phyloP scores from a whole-genome alignment of 1,140 invertebrate species.

The Notospermus geniculatus region DNA sequence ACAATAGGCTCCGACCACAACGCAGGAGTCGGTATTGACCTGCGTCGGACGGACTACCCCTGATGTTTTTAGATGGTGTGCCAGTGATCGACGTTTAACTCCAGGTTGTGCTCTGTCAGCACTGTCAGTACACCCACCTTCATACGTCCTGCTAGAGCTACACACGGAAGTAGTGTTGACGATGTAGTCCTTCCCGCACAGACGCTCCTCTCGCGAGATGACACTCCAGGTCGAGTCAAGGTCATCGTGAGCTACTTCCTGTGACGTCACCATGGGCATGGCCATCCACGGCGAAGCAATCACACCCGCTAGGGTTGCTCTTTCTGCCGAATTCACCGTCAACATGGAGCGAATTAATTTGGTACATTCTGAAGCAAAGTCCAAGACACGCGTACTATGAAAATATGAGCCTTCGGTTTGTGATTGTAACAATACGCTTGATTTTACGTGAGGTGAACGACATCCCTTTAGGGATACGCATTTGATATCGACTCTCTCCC shows the following conservation, averaged over 20 bases:
- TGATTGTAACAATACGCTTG: not conserved
- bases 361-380: constrained; percentile 18
- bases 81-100: too few relatives aligned
- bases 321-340: constrained; percentile 1
- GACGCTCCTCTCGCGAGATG: constrained; percentile 4
- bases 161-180: too few relatives aligned
- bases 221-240: not conserved
- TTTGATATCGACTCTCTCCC: too few relatives aligned
- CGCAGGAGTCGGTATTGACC: too few relatives aligned
- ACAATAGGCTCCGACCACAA: too few relatives aligned
- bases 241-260: constrained; percentile 4
- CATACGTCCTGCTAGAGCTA: too few relatives aligned
- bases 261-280: constrained; percentile 13
- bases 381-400: not conserved
- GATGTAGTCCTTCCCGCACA: too few relatives aligned
- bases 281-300: constrained; percentile 23
- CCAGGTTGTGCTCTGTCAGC: too few relatives aligned
- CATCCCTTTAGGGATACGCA: too few relatives aligned
- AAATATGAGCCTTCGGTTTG: not conserved
- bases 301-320: constrained; percentile 15
- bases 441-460: not conserved
- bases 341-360: constrained; percentile 19
- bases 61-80: too few relatives aligned
- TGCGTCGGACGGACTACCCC: too few relatives aligned
- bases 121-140: constrained; percentile 77